Base-by-base conservation (phyloP, 2,888 invertebrate species). In the Sminthurinus aureus region DNA sequence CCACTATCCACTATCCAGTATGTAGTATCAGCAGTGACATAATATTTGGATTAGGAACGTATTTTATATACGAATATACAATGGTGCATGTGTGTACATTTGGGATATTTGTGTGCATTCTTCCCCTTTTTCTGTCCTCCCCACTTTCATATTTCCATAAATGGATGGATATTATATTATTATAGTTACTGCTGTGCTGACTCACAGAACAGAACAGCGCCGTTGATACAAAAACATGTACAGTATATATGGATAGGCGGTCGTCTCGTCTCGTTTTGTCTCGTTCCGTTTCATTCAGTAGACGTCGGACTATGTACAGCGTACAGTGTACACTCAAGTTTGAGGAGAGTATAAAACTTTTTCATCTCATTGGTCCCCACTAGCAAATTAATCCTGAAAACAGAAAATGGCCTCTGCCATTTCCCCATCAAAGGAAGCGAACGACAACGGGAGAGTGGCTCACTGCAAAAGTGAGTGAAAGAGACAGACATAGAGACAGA, bases 321-420 rank as follows among this genome's bases (percentile, higher is more conserved):
- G 38, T 38, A 64, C 15, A 20, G 12, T n/a, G 20, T 71, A 24
- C 24, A 24, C 76, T 52, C 76, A 76, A 52, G 76, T 20, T 58
- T 76, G 20, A 76, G 22, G 58, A 67, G n/a, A 71, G 71, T 38
- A 84, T 75, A 51, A 83, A 83, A 85, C 85, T 85, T 85, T 85
- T 85, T 85, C 84, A 82, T 85, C 81, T 78, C 83, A 85, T 85
- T 85, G 85, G 85, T 85, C 84, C 82, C 83, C 79, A 85, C 73
- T 50, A 81, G 73, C 77, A 81, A 84, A 85, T 85, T 85, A 85
- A 85, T 85, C 85, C 84, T 81, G 78, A 69, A 82, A 84, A 84
- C 79, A 79, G 82, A 85, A 85, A 84, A 85, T 85, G 85, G 85
- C 85, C 82, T 84, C 84, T 82, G 67, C 78, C 78, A 69, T 81